Percentiles rank a stretch among this genome's conserved stretches.
Evolutionary conservation across 2,113 vertebrate genomes (phyloP).

Genomic region (Petaurus breviceps): DNA sequence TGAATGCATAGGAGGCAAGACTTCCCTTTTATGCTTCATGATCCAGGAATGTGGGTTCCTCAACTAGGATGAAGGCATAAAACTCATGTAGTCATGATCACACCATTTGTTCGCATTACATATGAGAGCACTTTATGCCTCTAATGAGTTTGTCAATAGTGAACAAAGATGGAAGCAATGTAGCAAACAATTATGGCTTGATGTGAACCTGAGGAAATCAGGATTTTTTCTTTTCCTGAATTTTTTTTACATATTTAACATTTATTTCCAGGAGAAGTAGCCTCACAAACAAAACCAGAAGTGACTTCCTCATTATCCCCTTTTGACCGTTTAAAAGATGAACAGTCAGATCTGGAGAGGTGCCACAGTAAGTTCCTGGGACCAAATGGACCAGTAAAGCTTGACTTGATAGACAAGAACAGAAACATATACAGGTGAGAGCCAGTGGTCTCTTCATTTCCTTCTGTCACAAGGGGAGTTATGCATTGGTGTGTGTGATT

Average conservation of each 20-base stretch:
- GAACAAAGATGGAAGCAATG: neutral
- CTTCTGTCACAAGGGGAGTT: neutral
- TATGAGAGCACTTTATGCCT: neutral
- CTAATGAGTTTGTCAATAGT: neutral
- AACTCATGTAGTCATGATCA: neutral
- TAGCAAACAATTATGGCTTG: neutral
- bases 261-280: neutral
- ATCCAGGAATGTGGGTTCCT: neutral
- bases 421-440: neutral
- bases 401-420: neutral
- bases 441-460: neutral
- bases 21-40: neutral
- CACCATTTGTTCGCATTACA: neutral
- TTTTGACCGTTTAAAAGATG: neutral
- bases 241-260: neutral
- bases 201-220: neutral
- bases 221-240: neutral
- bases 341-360: neutral
- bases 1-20: neutral
- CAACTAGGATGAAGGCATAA: neutral
- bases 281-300: neutral
- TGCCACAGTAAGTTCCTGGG: neutral
- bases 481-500: neutral
- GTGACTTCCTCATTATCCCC: neutral
- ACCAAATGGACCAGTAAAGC: neutral